Percentiles rank a stretch among this genome's conserved stretches.
phyloP scores from a whole-genome alignment of 2,888 invertebrate genomes.

The Andrena flavipes region DNA sequence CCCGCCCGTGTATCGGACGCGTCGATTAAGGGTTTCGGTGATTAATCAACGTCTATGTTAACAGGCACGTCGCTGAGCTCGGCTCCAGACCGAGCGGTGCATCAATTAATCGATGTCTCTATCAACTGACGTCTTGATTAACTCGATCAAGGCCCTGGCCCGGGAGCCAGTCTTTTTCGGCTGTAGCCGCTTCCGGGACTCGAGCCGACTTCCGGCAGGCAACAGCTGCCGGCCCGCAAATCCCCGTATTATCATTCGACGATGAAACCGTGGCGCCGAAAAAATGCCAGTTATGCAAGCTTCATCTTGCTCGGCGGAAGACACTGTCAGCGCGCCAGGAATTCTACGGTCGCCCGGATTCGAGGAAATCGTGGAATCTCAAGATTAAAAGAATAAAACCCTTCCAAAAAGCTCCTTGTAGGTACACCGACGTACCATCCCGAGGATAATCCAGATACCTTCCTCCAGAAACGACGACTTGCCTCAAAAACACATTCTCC shows the following conservation, averaged over 20 bases:
- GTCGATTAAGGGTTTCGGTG: conserved; percentile 57
- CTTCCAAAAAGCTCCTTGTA: too few species aligned
- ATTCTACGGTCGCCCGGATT: not conserved
- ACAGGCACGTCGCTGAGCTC: conserved; percentile 49
- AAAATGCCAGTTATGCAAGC: not conserved
- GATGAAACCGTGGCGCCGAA: not conserved
- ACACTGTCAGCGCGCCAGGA: conserved; percentile 4
- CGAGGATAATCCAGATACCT: too few species aligned
- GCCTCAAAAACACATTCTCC: too few species aligned
- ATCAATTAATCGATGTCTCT: conserved; percentile 63
- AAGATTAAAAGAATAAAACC: not conserved
- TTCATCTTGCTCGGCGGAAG: not conserved
- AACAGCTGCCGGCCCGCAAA: not conserved
- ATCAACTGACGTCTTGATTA: conserved; percentile 63
- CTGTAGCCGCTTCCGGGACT: conserved; percentile 2
- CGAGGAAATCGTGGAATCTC: not conserved
- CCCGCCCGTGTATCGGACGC: conserved; percentile 45
- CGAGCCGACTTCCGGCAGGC: not conserved
- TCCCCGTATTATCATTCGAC: not conserved
- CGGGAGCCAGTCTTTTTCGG: conserved; percentile 26
- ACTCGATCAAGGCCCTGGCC: conserved; percentile 42
- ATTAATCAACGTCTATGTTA: conserved; percentile 61
- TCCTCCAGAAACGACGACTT: too few species aligned
- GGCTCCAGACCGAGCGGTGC: conserved; percentile 32
- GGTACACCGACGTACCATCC: too few species aligned